Evolutionary conservation across 2,797 vertebrate species (phyloP).

Genomic region (Nyctalus aviator): DNA sequence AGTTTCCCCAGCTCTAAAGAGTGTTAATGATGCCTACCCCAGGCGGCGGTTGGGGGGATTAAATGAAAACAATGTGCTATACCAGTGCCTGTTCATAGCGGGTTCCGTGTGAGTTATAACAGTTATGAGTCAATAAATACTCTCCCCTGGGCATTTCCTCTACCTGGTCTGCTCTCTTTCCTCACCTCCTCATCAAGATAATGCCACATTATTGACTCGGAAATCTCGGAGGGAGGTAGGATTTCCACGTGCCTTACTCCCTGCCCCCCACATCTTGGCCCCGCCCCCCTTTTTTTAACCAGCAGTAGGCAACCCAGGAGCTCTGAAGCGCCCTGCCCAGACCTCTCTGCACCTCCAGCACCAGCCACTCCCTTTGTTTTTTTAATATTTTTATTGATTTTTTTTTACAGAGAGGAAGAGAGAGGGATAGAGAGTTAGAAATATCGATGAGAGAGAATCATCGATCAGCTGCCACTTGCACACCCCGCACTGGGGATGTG

Average conservation of each 20-base stretch:
- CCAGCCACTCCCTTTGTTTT: not conserved
- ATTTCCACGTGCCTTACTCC: not conserved
- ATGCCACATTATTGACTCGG: not conserved
- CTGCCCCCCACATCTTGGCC: not conserved
- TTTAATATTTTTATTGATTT: no score
- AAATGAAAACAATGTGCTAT: not conserved
- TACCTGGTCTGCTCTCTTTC: not conserved
- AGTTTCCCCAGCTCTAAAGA: not conserved
- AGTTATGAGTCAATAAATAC: not conserved
- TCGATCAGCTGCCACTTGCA: no score
- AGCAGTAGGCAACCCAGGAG: not conserved
- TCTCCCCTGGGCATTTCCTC: not conserved
- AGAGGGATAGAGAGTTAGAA: no score
- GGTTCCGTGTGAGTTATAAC: not conserved
- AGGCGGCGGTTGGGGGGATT: not conserved
- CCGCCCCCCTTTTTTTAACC: not conserved
- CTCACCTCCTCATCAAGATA: not conserved
- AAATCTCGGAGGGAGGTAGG: not conserved
- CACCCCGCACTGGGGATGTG: no score
- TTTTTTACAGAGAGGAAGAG: no score
- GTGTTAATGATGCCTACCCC: not conserved
- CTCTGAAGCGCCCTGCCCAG: no score
- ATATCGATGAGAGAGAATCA: no score
- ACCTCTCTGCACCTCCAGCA: not conserved
- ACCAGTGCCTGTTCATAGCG: not conserved